These are phyloP conservation scores for Dryomyza anilis DNA, from an alignment of 2,888 invertebrate species.

Conservation along the genomic window DNA sequence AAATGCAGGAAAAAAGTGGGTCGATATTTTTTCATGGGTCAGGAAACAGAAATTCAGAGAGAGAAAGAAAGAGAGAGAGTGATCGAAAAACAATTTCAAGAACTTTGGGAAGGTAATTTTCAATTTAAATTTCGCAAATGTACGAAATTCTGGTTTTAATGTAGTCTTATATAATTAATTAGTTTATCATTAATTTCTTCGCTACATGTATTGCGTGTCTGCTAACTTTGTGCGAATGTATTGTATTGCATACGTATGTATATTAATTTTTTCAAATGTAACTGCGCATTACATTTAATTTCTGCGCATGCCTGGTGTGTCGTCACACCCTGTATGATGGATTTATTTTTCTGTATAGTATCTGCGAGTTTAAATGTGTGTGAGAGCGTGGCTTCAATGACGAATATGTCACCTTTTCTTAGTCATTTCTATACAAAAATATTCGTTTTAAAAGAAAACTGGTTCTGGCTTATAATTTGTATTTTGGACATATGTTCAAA, in stretches of 20 bases:
- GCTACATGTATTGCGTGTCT: background rate
- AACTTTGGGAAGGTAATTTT: slow-evolving; percentile 17
- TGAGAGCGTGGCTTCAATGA: background rate
- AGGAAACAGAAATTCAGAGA: background rate
- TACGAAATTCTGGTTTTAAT: background rate
- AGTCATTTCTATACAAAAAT: too few species aligned
- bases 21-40: background rate
- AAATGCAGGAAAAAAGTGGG: background rate
- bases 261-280: background rate
- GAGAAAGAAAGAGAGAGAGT: background rate
- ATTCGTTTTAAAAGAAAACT: background rate
- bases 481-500: too few species aligned
- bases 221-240: background rate
- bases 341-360: background rate
- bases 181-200: background rate
- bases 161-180: background rate
- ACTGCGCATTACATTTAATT: background rate
- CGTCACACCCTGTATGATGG: background rate
- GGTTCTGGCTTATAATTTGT: too few species aligned
- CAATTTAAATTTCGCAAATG: background rate
- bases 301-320: background rate
- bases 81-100: slow-evolving; percentile 9
- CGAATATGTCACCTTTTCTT: too few species aligned
- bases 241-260: background rate
- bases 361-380: background rate